Evolutionary conservation across 2,888 invertebrate species (phyloP), one percentile per base, ranked within the genome.

Genomic region (Drosophila sordidapex): DNA sequence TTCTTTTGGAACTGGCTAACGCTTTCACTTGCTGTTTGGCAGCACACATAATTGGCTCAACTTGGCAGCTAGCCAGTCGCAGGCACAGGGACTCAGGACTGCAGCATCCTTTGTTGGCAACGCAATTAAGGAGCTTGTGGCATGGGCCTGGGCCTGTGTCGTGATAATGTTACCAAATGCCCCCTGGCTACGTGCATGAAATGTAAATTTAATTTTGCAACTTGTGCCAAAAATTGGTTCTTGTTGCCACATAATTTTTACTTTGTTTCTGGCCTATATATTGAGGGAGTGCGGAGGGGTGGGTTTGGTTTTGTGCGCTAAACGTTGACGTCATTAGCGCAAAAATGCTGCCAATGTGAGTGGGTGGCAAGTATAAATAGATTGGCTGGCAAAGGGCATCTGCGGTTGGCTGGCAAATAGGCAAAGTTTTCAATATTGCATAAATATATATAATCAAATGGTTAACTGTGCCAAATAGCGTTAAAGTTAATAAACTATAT

Each of bases 131-230:
- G 62, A 15, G 13, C 27, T 57, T n/a, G 38, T 54, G 54, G 54
- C 27, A 27, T 38, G 46, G 8, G 15, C 0, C 2, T 4, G 62
- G 18, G 13, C 13, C 15, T 5, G 38, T 54, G 27, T 36, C 54
- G 36, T 38, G 36, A 56, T 56, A 21, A 57, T 57, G 31, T 40
- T 57, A 27, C 36, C 51, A 10, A 46, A 13, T 56, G 51, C 57
- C 61, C 40, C 40, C 43, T 33, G 52, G 76, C 59, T 87, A 85
- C 89, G 88, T 89, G 85, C 81, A 88, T 81, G 81, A 88, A 85
- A 85, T 85, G 86, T 88, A 88, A 85, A 85, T 89, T 89, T 88
- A 81, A 83, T 85, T 46, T 85, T 83, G 88, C 83, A 85, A 83
- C 88, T 89, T 85, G 74, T 85, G 88, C 86, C 81, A 89, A 83